Percentiles rank a stretch among this genome's conserved stretches.
phyloP scores from a whole-genome alignment of 2,888 invertebrate genomes.

The Crossocerus cetratus region DNA sequence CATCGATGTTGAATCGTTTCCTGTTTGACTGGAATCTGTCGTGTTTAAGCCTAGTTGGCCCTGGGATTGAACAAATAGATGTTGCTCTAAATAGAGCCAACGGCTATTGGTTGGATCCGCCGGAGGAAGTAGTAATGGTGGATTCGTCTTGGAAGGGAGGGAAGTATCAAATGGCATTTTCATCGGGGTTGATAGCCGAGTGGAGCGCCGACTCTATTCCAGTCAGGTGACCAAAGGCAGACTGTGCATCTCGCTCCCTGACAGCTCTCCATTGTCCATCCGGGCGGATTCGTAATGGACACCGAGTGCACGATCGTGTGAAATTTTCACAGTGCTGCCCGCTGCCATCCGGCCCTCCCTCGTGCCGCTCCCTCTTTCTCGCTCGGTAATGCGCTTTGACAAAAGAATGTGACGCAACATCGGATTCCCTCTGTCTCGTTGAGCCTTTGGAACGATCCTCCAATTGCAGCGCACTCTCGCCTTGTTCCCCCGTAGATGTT shows the following conservation, averaged over 20 bases:
- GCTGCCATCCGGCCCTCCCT: neutral
- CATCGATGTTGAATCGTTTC: too few relatives aligned
- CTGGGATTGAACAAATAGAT: too few relatives aligned
- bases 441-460: too few relatives aligned
- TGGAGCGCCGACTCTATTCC: neutral
- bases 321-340: conserved; percentile 59
- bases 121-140: too few relatives aligned
- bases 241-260: conserved; percentile 36
- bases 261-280: conserved; percentile 43
- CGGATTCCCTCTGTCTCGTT: conserved; percentile 40
- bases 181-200: neutral
- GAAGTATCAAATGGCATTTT: neutral
- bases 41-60: too few relatives aligned
- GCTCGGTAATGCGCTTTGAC: conserved; percentile 30
- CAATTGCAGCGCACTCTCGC: too few relatives aligned
- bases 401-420: conserved; percentile 52
- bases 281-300: conserved; percentile 55
- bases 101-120: too few relatives aligned
- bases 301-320: conserved; percentile 39
- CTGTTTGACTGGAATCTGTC: too few relatives aligned
- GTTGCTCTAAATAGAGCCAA: too few relatives aligned
- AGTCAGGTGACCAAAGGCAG: conserved; percentile 18
- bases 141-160: neutral
- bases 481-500: too few relatives aligned
- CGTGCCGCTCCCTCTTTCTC: neutral